Base-by-base conservation (phyloP, 2,888 invertebrate genomes). In the Polymixis lichenea region DNA sequence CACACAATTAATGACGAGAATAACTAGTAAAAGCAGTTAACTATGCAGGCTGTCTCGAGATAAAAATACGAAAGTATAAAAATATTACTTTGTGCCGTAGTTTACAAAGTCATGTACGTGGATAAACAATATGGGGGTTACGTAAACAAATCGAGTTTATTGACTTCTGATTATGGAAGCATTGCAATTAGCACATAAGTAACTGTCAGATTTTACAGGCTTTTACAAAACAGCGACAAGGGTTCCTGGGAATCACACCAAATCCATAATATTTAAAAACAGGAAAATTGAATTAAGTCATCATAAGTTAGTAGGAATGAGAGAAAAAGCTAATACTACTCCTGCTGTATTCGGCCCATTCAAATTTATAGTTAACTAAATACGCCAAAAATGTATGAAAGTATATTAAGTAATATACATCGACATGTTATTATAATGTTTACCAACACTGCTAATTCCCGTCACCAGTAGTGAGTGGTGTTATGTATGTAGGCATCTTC, bases 11-110 rank as follows among this genome's bases (percentile, higher is more conserved):
- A 70, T 68, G 15, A 58, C 25, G 58, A 70, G 22, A 46, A 46
- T 61, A 56, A 69, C 68, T 82, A 78, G 67, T 74, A 32, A 62
- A 75, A 72, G 61, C 81, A 66, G 49, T 72, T 81, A 53, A 72
- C 72, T 68, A 67, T 51, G n/a, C 60, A 69, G 43, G 25, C 46
- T 60, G 38, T 70, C 60, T 69, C 15, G n/a, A 60, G 68, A 75
- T 80, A 75, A 80, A 66, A 80, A 66, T 51, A 43, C 7, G 9
- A 74, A 49, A 19, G 17, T 51, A 69, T 51, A 69, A 61, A 38
- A 60, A 60, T 75, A 75, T 75, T 66, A 55, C 53, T 74, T 65
- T 65, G 32, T 74, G 28, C 25, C 19, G 43, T 43, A 53, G 32
- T 78, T 60, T 49, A 22, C 51, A 55, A 28, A 55, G 9, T 66